Conservation (phyloP, 2,888 invertebrate species). For the Cynaeus angustus region DNA sequence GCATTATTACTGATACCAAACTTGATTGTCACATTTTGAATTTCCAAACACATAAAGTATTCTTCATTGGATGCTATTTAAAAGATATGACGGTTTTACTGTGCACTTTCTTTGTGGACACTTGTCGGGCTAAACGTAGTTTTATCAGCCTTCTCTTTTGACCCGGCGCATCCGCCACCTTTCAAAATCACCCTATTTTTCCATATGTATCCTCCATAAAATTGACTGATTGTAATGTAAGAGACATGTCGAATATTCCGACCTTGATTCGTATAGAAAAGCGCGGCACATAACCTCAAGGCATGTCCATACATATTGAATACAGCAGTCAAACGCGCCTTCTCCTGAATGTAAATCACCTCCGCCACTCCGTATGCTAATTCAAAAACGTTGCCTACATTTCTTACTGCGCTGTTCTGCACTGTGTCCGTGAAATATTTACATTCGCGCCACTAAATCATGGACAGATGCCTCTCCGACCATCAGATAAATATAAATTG, state of each 20-base stretch:
- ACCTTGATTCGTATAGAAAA: slow-evolving; percentile 51
- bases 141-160: too few species aligned
- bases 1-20: too few species aligned
- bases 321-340: slow-evolving; percentile 60
- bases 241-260: slow-evolving; percentile 44
- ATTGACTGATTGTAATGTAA: slow-evolving; percentile 43
- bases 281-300: slow-evolving; percentile 56
- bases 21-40: too few species aligned
- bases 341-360: slow-evolving; percentile 60
- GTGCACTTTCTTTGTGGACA: too few species aligned
- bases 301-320: slow-evolving; percentile 63
- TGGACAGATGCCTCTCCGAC: slow-evolving; percentile 49
- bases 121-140: too few species aligned
- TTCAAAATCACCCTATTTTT: neutral
- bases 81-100: too few species aligned
- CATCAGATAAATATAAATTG: slow-evolving; percentile 53
- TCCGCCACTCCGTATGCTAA: slow-evolving; percentile 57
- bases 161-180: slow-evolving; percentile 1
- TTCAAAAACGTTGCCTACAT: slow-evolving; percentile 56
- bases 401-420: slow-evolving; percentile 46
- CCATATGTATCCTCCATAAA: slow-evolving; percentile 35
- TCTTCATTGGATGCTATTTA: too few species aligned
- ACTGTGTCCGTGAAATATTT: slow-evolving; percentile 50
- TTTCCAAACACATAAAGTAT: too few species aligned
- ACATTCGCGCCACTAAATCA: slow-evolving; percentile 50